Base-by-base conservation (phyloP, 1,140 invertebrate species). In the Heterodera schachtii region DNA sequence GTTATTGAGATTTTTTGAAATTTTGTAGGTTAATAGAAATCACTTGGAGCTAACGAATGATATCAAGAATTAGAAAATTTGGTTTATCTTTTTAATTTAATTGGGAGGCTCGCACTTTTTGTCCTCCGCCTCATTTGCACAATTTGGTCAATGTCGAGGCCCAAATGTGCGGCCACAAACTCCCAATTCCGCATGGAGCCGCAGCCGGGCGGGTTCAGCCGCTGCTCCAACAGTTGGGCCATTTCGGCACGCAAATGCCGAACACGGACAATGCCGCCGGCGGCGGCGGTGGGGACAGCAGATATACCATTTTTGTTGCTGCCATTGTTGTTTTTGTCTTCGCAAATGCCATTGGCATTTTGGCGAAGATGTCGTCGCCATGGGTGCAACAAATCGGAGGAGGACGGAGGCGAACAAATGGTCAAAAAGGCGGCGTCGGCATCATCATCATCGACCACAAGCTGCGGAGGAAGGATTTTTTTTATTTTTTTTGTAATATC, bases 171-270 rank as follows among this genome's bases (percentile, higher is more conserved):
- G 2, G 81, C 81, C 66, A 82, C 41, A 81, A 49, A 82, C 73
- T 82, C 81, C 81, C 81, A 82, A 70, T 82, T 82, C 49, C 81
- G 67, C 81, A 82, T 82, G n/a, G 81, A 83, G 31, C 81, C 81
- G 70, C 57, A 60, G 9, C 69, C 46, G 41, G 81, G 46, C 5
- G 81, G n/a, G 47, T 76, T 83, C 41, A 82, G 64, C 13, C 81
- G 3, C 64, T 49, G 49, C 49, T 73, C 9, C 44, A 82, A 31
- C 44, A 69, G 19, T n/a, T 73, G 43, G 8, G 71, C 81, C 13
- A 69, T 69, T 11, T 76, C 57, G 43, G 43, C 43, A 16, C 11
- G 75, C 57, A 76, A 69, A 76, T 49, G 41, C 16, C 44, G 44
- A 31, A 44, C 19, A 31, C 66, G 75, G 44, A 41, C 47, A 66